Conservation (phyloP, 35 echinoderm and acorn worm genomes). For the Diadema setosum region DNA sequence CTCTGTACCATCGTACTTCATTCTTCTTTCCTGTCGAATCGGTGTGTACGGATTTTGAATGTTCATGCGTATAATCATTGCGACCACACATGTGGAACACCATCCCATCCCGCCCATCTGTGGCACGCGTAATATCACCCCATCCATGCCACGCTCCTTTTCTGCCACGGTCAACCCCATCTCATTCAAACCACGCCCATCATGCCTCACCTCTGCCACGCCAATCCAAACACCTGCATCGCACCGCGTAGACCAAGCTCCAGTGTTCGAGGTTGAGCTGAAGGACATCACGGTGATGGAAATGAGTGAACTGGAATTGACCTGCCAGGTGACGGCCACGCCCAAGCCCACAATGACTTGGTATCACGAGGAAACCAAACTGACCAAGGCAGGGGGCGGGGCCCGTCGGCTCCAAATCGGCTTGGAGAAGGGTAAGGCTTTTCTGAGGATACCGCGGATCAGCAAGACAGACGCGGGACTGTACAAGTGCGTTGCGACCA, state of each 20-base stretch:
- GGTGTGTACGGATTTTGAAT: no score
- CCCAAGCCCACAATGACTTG: constrained; percentile 70
- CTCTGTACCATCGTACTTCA: no score
- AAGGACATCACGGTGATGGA: constrained; percentile 61
- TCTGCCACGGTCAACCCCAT: no score
- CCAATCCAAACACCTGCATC: background rate
- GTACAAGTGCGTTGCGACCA: constrained; percentile 80
- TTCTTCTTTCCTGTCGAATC: no score
- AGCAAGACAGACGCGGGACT: constrained; percentile 62
- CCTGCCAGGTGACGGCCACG: constrained; percentile 64
- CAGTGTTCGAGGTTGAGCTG: constrained; percentile 58
- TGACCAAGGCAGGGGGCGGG: constrained; percentile 20
- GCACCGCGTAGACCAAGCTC: constrained; percentile 33
- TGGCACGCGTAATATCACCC: no score
- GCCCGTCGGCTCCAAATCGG: constrained; percentile 44
- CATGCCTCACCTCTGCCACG: no score
- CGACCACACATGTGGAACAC: no score
- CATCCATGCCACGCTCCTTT: no score
- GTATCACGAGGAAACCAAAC: constrained; percentile 34
- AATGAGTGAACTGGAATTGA: constrained; percentile 61
- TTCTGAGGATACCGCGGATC: constrained; percentile 49
- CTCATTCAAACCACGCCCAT: no score
- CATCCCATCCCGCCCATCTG: no score
- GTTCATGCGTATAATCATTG: no score
- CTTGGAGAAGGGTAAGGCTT: constrained; percentile 57